Evolutionary conservation across 2,888 invertebrate species (phyloP), one percentile per base, ranked within the genome.

Genomic region (Vesta saturnalis): DNA sequence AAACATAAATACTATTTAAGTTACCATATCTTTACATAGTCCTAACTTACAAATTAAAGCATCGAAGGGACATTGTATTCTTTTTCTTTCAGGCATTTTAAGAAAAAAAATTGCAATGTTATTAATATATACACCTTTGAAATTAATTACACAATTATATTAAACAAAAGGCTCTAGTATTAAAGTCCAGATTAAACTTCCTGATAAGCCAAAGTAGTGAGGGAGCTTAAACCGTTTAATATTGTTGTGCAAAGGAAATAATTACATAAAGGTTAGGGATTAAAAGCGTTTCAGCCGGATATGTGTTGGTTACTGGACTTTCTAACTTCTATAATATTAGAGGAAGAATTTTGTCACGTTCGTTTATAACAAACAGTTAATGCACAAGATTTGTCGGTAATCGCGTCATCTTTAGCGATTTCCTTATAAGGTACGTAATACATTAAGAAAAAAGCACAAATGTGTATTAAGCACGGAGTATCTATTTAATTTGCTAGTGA

Each of bases 161-260:
- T 59, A 30, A 43, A 64, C 52, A 52, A 59, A 64, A 64, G 49
- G 49, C 59, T 43, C 59, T 59, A 16, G 19, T 23, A 52, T 35
- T 62, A 56, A 64, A 59, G 58, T 56, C 47, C 15, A 67, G 62
- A 67, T 67, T 67, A 67, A 67, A 67, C 61, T 58, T 56, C 39
- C 22, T 22, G 62, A 58, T 67, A 67, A 60, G 60, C 66, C 21
- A 52, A 64, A 64, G 54, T 55, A 64, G 54, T 54, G 22, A 64
- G 59, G 52, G 62, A 67, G 71, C 70, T 71, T 73, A 73, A 57
- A 63, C 49, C 54, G 67, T 71, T 72, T 72, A 69, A 67, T 67
- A 71, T 69, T 63, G 70, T 62, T 62, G 66, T 63, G 60, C 64
- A 69, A 71, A 69, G 71, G 71, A 73, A 73, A 72, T 69, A 70